Percentiles rank a stretch among this genome's conserved stretches.
Conservation (phyloP, 2,797 vertebrate species). For the Emydoidea blandingii region DNA sequence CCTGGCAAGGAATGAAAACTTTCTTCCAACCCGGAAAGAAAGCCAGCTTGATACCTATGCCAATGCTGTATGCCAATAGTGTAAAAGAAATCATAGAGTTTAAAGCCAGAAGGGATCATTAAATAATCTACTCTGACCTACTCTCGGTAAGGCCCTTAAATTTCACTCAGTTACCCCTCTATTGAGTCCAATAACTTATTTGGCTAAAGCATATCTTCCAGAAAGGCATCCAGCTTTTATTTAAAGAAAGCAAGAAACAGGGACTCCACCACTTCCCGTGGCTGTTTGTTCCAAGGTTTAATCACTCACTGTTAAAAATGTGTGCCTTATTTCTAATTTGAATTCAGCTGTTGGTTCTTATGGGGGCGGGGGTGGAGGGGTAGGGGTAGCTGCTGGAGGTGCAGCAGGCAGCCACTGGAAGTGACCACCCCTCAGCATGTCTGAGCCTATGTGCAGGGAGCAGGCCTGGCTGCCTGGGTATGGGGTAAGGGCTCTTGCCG, state of each 20-base stretch:
- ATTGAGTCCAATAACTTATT: slow-evolving; percentile 26
- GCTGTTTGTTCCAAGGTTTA: slow-evolving; percentile 30
- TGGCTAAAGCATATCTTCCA: slow-evolving; percentile 38
- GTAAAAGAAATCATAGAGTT: slow-evolving; percentile 39
- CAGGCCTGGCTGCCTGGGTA: neutral
- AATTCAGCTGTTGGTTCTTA: slow-evolving; percentile 49
- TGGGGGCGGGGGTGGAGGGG: fast-evolving
- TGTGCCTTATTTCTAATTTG: slow-evolving; percentile 58
- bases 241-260: slow-evolving; percentile 42
- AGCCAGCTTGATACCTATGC: slow-evolving; percentile 42
- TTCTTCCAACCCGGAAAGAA: slow-evolving; percentile 38
- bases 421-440: neutral
- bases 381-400: neutral
- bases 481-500: neutral
- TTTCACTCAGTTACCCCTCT: slow-evolving; percentile 53
- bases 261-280: neutral
- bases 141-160: slow-evolving; percentile 39
- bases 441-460: neutral
- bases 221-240: neutral
- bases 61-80: slow-evolving; percentile 24
- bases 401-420: neutral
- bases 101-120: slow-evolving; percentile 53
- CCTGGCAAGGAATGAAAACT: slow-evolving; percentile 8
- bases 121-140: slow-evolving; percentile 55
- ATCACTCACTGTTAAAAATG: slow-evolving; percentile 42